Base-by-base conservation (phyloP, 1,140 invertebrate species). In the Penaeus japonicus region DNA sequence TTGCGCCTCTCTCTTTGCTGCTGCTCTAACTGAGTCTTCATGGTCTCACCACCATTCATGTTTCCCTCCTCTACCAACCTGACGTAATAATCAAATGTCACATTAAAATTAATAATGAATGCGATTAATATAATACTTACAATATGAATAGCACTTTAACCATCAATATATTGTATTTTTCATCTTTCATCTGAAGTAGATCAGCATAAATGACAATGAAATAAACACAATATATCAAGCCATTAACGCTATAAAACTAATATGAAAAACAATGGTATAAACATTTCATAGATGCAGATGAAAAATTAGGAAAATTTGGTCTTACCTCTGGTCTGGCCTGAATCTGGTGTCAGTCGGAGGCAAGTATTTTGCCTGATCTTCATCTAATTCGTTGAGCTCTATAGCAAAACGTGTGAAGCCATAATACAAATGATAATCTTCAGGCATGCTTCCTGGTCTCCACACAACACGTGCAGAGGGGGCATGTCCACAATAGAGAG, bases 331-430 rank as follows among this genome's bases (percentile, higher is more conserved):
- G 90, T 91, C 91, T 20, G 91, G 90, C 18, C 90, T 87, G 73
- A 91, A 91, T 35, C 89, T 92, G 0, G 96, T 96, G 92, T 97
- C 96, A 15, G 96, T 97, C 65, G 94, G 94, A 1, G 96, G 96
- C 89, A 97, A 92, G 80, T 94, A 90, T 32, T 95, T 94, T 4
- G 93, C 92, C 90, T 94, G 92, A 86, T 96, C 95, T 4, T 94
- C 93, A 90, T 95, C 94, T 32, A 96, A 91, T 92, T 97, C 96
- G 93, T 97, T 97, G 30, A 97, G 93, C 92, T 97, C 96, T 92
- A 97, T 96, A 5, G 96, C 96, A 93, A 97, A 97, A 84, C 90
- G 85, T 10, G 96, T 96, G 92, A 97, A 97, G 1, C 96, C 96
- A 92, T 97, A 97, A 92, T 97, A 97, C 57, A 95, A 91, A 91